phyloP scores from a whole-genome alignment of 92 coral and sea anemone species.

The Parazoanthus darwini region DNA sequence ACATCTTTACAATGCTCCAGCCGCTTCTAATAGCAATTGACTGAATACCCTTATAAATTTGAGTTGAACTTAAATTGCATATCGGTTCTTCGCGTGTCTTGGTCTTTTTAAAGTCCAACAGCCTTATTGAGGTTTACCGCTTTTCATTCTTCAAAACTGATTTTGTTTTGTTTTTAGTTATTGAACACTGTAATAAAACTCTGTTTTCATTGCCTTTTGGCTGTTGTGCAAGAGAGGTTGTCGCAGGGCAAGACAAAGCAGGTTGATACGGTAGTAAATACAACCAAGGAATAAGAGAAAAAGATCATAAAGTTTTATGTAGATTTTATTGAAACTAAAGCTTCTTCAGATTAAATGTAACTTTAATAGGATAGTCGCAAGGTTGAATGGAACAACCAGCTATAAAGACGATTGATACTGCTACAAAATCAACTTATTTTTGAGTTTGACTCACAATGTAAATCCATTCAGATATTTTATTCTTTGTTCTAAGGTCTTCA shows the following conservation, averaged over 20 bases:
- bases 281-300: not conserved
- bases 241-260: no score
- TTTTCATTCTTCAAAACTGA: not conserved
- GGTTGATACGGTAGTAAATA: no score
- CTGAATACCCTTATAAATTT: not conserved
- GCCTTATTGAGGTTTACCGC: not conserved
- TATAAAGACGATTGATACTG: not conserved
- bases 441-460: not conserved
- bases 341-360: constrained; percentile 1
- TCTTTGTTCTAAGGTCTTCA: constrained; percentile 3
- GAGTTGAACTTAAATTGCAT: not conserved
- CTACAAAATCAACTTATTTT: not conserved
- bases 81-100: not conserved
- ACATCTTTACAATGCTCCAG: not conserved
- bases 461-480: constrained; percentile 3
- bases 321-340: not conserved
- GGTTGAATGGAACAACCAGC: not conserved
- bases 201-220: not conserved
- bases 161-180: not conserved
- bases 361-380: not conserved
- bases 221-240: not conserved
- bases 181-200: not conserved
- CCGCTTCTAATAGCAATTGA: not conserved
- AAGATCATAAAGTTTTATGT: no score
- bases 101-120: not conserved